These are phyloP conservation scores for Mobula birostris DNA, from an alignment of 2,113 vertebrate species.

Conservation along the genomic window DNA sequence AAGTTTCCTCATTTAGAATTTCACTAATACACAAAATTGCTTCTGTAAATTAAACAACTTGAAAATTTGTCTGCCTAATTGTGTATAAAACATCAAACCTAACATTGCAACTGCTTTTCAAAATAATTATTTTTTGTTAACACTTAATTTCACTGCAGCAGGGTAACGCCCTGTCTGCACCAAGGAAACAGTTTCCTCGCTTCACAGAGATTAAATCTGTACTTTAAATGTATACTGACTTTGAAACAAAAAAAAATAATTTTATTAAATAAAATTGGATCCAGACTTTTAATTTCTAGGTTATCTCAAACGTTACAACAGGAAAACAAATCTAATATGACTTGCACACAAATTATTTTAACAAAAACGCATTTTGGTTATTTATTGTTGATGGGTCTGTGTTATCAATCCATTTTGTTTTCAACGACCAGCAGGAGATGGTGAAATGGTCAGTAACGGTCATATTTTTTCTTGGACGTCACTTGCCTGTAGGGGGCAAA, in stretches of 20 bases:
- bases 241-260: neutral
- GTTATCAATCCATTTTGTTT: neutral
- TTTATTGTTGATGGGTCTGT: neutral
- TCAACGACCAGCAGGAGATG: neutral
- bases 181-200: neutral
- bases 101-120: neutral
- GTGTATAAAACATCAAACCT: neutral
- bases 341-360: neutral
- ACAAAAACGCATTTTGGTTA: too few species aligned
- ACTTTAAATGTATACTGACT: neutral
- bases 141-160: neutral
- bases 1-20: neutral
- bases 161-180: neutral
- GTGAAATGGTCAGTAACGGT: neutral
- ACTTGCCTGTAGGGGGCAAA: constrained; percentile 12
- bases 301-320: neutral
- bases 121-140: neutral
- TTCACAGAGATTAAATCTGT: neutral
- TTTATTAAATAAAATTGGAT: neutral
- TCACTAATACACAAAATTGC: neutral
- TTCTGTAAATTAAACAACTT: neutral
- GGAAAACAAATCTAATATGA: neutral
- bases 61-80: neutral
- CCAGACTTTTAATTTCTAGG: neutral
- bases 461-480: neutral